These are phyloP conservation scores for Parapsyche elsis DNA, from an alignment of 1,140 invertebrate species.

Conservation along the genomic window DNA sequence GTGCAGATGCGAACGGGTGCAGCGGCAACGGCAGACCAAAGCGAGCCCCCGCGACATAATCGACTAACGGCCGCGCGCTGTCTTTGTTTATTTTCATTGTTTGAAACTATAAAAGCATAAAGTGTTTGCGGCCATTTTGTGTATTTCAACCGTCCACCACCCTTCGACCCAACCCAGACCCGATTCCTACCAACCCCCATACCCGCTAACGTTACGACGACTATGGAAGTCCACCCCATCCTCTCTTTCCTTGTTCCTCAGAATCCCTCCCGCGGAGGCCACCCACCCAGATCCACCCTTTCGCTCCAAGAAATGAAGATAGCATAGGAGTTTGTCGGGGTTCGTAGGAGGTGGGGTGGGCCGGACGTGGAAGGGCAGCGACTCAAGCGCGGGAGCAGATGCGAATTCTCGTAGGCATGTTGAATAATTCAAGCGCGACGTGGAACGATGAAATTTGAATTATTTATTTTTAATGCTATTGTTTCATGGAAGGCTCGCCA, in stretches of 20 bases:
- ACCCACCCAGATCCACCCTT: neutral
- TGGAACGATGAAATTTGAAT: constrained; percentile 55
- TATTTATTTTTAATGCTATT: constrained; percentile 56
- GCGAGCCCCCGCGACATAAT: neutral
- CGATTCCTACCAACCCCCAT: no score
- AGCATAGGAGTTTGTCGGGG: neutral
- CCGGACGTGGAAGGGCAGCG: neutral
- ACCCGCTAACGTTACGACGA: no score
- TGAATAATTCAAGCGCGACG: constrained; percentile 53
- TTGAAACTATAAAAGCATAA: constrained; percentile 55
- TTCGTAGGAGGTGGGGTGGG: neutral
- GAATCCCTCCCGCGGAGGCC: neutral
- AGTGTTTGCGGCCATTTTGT: constrained; percentile 55
- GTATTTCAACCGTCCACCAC: constrained; percentile 15
- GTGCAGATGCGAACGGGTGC: neutral
- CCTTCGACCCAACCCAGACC: no score
- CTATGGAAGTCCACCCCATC: no score
- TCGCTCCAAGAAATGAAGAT: constrained; percentile 52
- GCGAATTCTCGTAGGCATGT: constrained; percentile 55
- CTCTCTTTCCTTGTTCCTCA: neutral
- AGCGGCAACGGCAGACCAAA: no score
- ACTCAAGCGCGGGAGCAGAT: constrained; percentile 51
- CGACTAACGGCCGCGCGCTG: constrained; percentile 12
- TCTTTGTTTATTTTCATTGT: constrained; percentile 53
- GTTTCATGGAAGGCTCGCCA: constrained; percentile 40